These are phyloP conservation scores for Clusia tigrina DNA, from an alignment of 2,888 invertebrate genomes.

Conservation along the genomic window DNA sequence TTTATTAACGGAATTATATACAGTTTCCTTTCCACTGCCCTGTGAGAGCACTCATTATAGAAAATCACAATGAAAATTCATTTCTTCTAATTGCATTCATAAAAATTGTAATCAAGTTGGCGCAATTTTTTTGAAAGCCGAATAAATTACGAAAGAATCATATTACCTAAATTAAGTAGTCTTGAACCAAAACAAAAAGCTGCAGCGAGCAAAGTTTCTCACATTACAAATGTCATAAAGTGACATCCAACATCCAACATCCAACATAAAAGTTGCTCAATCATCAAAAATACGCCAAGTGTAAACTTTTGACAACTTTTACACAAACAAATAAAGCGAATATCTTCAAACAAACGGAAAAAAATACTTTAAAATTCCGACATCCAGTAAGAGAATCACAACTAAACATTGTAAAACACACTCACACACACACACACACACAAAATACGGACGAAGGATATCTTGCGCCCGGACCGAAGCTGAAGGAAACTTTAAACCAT, in stretches of 20 bases:
- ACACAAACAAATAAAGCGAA: background rate
- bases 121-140: too few relatives aligned
- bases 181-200: background rate
- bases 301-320: background rate
- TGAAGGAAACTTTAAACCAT: conserved; percentile 6
- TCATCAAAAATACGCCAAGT: background rate
- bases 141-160: too few relatives aligned
- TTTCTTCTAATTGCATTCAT: too few relatives aligned
- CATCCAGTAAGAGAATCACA: background rate
- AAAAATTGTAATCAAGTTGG: too few relatives aligned
- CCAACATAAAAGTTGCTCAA: background rate
- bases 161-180: too few relatives aligned
- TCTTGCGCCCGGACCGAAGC: too few relatives aligned
- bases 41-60: too few relatives aligned
- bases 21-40: too few relatives aligned
- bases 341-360: background rate
- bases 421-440: background rate
- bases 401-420: background rate
- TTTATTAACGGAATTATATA: too few relatives aligned
- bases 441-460: background rate
- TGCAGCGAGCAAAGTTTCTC: background rate
- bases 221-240: background rate
- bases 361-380: background rate
- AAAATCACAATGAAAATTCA: too few relatives aligned
- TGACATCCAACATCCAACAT: background rate